Conservation (phyloP, 2,113 vertebrate genomes). For the Mus spicilegus region DNA sequence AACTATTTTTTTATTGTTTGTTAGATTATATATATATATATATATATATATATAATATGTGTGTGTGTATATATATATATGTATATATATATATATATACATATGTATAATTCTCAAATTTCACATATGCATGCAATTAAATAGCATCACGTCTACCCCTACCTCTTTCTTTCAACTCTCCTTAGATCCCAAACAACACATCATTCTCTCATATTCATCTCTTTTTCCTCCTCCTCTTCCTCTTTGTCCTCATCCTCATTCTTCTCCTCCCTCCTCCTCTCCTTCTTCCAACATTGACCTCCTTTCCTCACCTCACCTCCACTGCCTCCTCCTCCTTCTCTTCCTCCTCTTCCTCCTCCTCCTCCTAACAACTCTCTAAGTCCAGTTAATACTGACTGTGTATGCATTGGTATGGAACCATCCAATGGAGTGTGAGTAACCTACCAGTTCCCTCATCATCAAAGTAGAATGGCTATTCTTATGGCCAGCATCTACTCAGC, state of each 20-base stretch:
- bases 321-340: too few species aligned
- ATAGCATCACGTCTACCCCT: background rate
- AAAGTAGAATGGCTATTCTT: background rate
- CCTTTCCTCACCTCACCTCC: too few species aligned
- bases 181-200: background rate
- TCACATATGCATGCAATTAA: background rate
- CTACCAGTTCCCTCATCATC: too few species aligned
- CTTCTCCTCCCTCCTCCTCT: too few species aligned
- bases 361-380: background rate
- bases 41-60: background rate
- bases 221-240: too few species aligned
- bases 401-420: background rate
- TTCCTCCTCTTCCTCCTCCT: too few species aligned
- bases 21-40: background rate
- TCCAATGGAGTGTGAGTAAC: background rate
- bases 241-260: too few species aligned
- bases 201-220: background rate
- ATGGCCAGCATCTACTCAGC: background rate
- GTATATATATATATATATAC: too few species aligned
- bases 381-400: background rate
- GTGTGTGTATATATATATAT: background rate
- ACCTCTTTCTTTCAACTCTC: background rate
- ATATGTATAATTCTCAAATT: background rate
- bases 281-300: too few species aligned
- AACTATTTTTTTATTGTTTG: background rate